A percentile compares a stretch with the other conserved stretches of the same genome.
Evolutionary conservation across 2,797 vertebrate genomes (phyloP).

Genomic region (Bradypus variegatus): DNA sequence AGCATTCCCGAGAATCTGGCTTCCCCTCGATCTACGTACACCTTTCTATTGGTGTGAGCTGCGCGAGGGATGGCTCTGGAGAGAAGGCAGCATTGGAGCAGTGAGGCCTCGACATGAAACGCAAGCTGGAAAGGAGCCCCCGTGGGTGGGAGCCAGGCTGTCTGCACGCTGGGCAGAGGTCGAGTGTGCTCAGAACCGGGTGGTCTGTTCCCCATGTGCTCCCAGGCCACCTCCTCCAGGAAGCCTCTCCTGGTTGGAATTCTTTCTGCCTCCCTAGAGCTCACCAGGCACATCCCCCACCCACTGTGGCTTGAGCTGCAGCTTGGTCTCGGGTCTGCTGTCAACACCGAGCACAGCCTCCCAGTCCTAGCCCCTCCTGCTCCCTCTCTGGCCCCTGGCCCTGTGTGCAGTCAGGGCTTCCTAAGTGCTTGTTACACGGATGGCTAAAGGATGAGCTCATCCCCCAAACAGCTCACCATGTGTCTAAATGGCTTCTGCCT

Average conservation of each 20-base stretch:
- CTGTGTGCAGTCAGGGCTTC: fast-evolving
- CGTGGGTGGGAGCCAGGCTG: too few species aligned
- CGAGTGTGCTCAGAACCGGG: background rate
- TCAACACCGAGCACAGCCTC: fast-evolving
- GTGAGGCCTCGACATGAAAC: too few species aligned
- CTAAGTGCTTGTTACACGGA: fast-evolving
- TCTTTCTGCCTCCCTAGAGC: background rate
- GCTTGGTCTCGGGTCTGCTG: background rate
- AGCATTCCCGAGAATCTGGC: too few species aligned
- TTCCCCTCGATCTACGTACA: fast-evolving
- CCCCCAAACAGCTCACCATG: fast-evolving
- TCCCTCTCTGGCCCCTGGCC: fast-evolving
- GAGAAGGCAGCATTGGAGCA: background rate
- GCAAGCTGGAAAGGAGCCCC: background rate
- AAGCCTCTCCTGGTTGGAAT: background rate
- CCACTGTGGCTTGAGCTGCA: too few species aligned
- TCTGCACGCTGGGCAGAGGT: fast-evolving
- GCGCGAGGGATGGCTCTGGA: background rate
- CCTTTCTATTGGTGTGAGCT: background rate
- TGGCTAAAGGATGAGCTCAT: fast-evolving
- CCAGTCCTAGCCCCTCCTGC: fast-evolving
- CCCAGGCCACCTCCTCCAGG: background rate
- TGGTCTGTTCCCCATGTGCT: background rate
- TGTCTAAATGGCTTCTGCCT: fast-evolving
- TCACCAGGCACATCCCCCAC: background rate